A percentile compares a stretch with the other conserved stretches of the same genome.
These are phyloP conservation scores for Periophthalmodon schlosseri DNA, from an alignment of 2,113 vertebrate genomes.

Conservation along the genomic window DNA sequence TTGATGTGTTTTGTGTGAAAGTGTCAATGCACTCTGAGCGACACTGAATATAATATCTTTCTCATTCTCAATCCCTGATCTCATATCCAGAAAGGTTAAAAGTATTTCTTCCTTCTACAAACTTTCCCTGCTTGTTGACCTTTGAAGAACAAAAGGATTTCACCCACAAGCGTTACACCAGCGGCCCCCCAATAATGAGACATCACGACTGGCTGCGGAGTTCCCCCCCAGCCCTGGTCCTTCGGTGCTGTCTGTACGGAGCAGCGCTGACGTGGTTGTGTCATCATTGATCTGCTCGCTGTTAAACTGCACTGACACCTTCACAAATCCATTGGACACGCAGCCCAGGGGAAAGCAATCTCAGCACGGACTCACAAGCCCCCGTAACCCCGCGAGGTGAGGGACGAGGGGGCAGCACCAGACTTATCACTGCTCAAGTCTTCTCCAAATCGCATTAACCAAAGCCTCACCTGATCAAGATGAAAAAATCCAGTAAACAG, in stretches of 20 bases:
- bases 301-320: slow-evolving; percentile 67
- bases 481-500: slow-evolving; percentile 12
- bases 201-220: slow-evolving; percentile 16
- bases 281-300: slow-evolving; percentile 61
- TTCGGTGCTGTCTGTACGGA: neutral
- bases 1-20: neutral
- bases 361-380: slow-evolving; percentile 30
- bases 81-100: slow-evolving; percentile 1
- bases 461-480: slow-evolving; percentile 7
- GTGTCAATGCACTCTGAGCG: too few relatives aligned
- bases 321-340: slow-evolving; percentile 70
- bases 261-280: slow-evolving; percentile 48
- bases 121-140: neutral
- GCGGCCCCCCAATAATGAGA: slow-evolving; percentile 13
- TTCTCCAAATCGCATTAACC: neutral
- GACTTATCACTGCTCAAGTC: neutral
- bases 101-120: neutral
- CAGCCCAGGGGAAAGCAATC: slow-evolving; percentile 51
- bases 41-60: neutral
- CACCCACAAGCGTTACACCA: neutral
- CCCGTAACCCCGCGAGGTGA: slow-evolving; percentile 35
- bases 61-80: neutral
- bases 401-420: neutral
- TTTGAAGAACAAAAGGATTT: slow-evolving; percentile 7
- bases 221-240: neutral